phyloP scores from a whole-genome alignment of 1,140 invertebrate species.

The Drosophila takahashii region DNA sequence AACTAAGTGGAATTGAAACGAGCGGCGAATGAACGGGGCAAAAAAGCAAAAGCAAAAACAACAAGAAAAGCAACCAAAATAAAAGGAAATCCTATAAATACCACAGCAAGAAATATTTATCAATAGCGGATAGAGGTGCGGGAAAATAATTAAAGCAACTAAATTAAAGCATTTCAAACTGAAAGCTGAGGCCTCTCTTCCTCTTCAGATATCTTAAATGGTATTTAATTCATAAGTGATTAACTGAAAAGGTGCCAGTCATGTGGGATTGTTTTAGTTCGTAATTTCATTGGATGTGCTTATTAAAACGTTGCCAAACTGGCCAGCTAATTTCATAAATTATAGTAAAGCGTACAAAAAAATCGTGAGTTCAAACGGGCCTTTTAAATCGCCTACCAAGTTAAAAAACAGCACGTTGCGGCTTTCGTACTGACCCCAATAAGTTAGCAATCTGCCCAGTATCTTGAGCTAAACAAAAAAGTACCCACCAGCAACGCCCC shows the following conservation, averaged over 20 bases:
- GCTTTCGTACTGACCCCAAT: constrained; percentile 2
- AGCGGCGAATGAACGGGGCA: constrained; percentile 33
- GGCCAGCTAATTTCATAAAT: not conserved
- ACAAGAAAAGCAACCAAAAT: constrained; percentile 46
- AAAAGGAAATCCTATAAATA: constrained; percentile 73
- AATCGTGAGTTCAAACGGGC: not conserved
- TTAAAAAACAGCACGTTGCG: not conserved
- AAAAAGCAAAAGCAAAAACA: constrained; percentile 15
- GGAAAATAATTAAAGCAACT: constrained; percentile 50
- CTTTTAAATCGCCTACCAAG: constrained; percentile 1
- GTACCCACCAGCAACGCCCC: constrained; percentile 6
- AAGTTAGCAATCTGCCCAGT: constrained; percentile 11
- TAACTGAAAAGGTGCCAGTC: constrained; percentile 7
- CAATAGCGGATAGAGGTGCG: constrained; percentile 54
- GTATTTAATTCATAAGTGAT: constrained; percentile 14
- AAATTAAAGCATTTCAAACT: constrained; percentile 43
- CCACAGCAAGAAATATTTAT: constrained; percentile 67
- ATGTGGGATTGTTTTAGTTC: not conserved
- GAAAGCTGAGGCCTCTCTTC: not conserved
- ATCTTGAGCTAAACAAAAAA: constrained; percentile 2
- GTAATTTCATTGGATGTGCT: not conserved
- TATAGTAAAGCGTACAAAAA: not conserved
- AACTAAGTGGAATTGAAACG: constrained; percentile 70
- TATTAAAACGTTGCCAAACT: not conserved
- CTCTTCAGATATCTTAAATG: constrained; percentile 3